Percentiles rank a stretch among this genome's conserved stretches.
These are phyloP conservation scores for Dendrolimus punctatus DNA, from an alignment of 1,140 invertebrate species.

Conservation along the genomic window DNA sequence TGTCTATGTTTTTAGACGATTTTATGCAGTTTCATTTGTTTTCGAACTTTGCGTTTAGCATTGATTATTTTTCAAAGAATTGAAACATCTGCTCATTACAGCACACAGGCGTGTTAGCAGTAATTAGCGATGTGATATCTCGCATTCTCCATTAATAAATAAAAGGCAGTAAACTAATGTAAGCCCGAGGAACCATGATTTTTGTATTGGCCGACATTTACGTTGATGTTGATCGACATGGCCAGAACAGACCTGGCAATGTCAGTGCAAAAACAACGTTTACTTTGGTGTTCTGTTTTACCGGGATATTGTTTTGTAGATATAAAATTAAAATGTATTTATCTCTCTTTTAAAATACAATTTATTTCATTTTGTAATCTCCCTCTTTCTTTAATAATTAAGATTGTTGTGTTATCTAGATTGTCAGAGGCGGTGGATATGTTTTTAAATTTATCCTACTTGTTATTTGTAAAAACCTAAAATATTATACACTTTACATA, in stretches of 20 bases:
- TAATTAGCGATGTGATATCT: neutral
- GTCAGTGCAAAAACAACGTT: neutral
- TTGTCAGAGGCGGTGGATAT: no score
- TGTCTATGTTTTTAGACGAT: no score
- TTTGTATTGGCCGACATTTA: conserved; percentile 1
- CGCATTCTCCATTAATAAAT: neutral
- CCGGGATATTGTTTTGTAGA: neutral
- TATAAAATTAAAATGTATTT: no score
- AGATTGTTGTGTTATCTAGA: no score
- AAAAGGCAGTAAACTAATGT: neutral
- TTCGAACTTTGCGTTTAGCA: no score
- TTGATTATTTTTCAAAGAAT: neutral
- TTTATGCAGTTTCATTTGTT: no score
- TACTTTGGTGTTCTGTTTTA: neutral
- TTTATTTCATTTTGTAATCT: no score
- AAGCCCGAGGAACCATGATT: neutral
- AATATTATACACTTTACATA: no score
- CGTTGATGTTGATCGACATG: neutral
- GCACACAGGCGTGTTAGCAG: neutral
- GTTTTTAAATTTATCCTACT: no score
- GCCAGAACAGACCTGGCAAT: neutral
- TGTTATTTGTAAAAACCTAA: no score
- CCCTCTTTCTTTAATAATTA: no score
- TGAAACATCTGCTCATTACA: neutral
- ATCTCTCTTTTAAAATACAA: no score